These are phyloP conservation scores for Galaxea fascicularis DNA, from an alignment of 92 coral and sea anemone genomes.

Conservation along the genomic window DNA sequence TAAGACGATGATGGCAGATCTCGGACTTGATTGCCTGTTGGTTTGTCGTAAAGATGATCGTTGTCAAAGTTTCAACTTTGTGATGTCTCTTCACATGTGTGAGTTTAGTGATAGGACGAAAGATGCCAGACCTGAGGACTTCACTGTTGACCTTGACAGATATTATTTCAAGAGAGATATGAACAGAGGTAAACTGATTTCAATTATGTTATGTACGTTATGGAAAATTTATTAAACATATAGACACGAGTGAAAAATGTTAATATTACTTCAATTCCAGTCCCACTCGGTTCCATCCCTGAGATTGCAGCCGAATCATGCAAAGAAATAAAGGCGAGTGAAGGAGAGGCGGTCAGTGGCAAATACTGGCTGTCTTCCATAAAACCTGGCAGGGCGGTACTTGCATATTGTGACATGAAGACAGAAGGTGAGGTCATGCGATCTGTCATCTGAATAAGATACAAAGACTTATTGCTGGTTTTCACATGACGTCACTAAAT, in stretches of 20 bases:
- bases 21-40: neutral
- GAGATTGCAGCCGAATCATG: slow-evolving; percentile 21
- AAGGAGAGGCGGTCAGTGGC: slow-evolving; percentile 18
- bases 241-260: no score
- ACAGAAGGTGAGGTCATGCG: slow-evolving; percentile 12
- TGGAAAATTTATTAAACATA: no score
- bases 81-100: slow-evolving; percentile 4
- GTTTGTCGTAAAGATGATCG: slow-evolving; percentile 12
- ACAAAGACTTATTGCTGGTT: no score
- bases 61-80: slow-evolving; percentile 35
- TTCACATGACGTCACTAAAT: no score
- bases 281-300: slow-evolving; percentile 20
- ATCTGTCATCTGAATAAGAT: no score
- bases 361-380: slow-evolving; percentile 17
- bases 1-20: neutral
- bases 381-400: neutral
- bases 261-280: neutral
- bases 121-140: slow-evolving; percentile 17
- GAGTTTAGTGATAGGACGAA: slow-evolving; percentile 19
- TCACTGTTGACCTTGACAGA: neutral
- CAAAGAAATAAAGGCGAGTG: slow-evolving; percentile 26
- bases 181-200: neutral
- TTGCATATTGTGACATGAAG: slow-evolving; percentile 31
- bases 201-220: no score
- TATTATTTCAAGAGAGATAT: slow-evolving; percentile 7